phyloP scores from a whole-genome alignment of 92 coral and sea anemone genomes.

The Umimayanthus chanpuru region DNA sequence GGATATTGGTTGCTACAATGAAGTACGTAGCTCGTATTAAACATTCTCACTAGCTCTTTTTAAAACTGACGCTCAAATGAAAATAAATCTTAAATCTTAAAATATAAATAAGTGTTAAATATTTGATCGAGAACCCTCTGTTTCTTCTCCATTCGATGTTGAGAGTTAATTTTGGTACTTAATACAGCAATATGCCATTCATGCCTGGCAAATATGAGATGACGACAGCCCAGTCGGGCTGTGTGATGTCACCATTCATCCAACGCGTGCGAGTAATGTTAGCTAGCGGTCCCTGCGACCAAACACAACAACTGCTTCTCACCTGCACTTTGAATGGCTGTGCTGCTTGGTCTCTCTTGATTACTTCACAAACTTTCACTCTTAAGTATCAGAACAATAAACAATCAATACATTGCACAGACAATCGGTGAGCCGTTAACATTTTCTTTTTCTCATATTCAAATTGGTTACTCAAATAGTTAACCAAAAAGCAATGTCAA shows the following conservation, averaged over 20 bases:
- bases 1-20: no score
- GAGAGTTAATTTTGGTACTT: not conserved
- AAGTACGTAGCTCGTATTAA: no score
- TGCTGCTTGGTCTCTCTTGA: constrained; percentile 53
- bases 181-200: not conserved
- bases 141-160: no score
- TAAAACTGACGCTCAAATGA: not conserved
- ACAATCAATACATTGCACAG: not conserved
- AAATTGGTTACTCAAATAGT: not conserved
- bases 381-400: constrained; percentile 42
- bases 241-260: not conserved
- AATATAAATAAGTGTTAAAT: not conserved
- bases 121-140: no score
- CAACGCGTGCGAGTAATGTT: not conserved
- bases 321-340: constrained; percentile 74
- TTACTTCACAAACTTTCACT: constrained; percentile 72
- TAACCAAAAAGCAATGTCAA: no score
- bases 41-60: no score
- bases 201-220: not conserved
- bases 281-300: not conserved
- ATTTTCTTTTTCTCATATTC: not conserved
- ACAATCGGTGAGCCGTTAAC: not conserved
- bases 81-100: not conserved
- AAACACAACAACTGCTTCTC: not conserved
- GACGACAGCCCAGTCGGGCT: not conserved